These are phyloP conservation scores for Andricus quercusramuli DNA, from an alignment of 2,888 invertebrate species.

Conservation along the genomic window DNA sequence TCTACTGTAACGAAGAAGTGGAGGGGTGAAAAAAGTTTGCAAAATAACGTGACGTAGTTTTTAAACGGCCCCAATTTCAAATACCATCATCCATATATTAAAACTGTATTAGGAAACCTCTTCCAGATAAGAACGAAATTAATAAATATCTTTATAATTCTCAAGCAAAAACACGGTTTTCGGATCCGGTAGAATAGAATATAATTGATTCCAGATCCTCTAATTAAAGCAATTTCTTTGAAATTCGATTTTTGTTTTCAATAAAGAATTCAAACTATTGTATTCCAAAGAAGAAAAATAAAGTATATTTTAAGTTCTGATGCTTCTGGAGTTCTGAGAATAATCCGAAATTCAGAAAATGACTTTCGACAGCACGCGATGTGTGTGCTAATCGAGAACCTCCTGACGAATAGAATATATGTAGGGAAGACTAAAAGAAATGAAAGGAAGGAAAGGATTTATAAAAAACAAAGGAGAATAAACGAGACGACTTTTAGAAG, in stretches of 20 bases:
- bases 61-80: no score
- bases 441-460: conserved; percentile 38
- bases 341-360: conserved; percentile 37
- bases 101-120: not conserved
- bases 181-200: no score
- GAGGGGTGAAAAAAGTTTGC: no score
- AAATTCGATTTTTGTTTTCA: not conserved
- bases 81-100: no score
- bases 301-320: conserved; percentile 15
- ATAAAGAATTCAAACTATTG: not conserved
- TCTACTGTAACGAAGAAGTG: no score
- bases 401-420: conserved; percentile 34
- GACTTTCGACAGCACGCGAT: conserved; percentile 39
- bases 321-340: conserved; percentile 27
- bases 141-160: not conserved
- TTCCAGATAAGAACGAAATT: no score
- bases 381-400: conserved; percentile 40
- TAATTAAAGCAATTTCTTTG: conserved; percentile 5
- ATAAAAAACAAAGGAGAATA: conserved; percentile 45
- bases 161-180: not conserved
- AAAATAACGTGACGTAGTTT: no score
- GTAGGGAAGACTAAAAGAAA: not conserved
- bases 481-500: conserved; percentile 55
- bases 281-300: not conserved
- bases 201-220: not conserved